Conservation (phyloP, 2,797 vertebrate species). For the Pteropus rufus region DNA sequence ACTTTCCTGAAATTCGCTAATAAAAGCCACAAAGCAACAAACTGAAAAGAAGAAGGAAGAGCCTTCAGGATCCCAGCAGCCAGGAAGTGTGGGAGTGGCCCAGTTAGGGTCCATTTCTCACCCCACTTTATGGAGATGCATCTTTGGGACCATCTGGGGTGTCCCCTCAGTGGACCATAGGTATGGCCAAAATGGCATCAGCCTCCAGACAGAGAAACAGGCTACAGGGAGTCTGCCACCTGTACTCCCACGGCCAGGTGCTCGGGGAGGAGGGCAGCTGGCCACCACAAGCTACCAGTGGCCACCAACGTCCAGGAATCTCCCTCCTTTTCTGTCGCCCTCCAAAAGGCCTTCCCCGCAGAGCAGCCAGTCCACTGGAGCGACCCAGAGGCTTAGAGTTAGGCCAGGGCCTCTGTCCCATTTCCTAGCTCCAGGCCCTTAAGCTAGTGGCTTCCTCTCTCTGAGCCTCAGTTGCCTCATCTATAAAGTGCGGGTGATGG, state of each 20-base stretch:
- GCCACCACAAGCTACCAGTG: neutral
- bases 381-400: neutral
- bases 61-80: neutral
- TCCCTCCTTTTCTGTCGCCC: neutral
- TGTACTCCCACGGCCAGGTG: neutral
- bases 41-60: slow-evolving; percentile 62
- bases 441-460: neutral
- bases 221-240: neutral
- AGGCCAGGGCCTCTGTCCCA: neutral
- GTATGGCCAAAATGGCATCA: neutral
- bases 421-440: neutral
- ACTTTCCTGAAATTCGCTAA: slow-evolving; percentile 76
- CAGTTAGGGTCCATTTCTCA: neutral
- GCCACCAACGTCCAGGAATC: no score
- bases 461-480: neutral
- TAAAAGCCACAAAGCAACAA: slow-evolving; percentile 79
- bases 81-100: fast-evolving
- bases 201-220: neutral
- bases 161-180: no score
- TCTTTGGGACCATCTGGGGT: neutral
- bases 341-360: neutral
- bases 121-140: neutral
- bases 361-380: neutral
- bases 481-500: neutral
- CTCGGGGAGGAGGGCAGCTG: neutral